A percentile compares a stretch with the other conserved stretches of the same genome.
These are phyloP conservation scores for Calliopsis andreniformis DNA, from an alignment of 1,140 invertebrate species.

Conservation along the genomic window DNA sequence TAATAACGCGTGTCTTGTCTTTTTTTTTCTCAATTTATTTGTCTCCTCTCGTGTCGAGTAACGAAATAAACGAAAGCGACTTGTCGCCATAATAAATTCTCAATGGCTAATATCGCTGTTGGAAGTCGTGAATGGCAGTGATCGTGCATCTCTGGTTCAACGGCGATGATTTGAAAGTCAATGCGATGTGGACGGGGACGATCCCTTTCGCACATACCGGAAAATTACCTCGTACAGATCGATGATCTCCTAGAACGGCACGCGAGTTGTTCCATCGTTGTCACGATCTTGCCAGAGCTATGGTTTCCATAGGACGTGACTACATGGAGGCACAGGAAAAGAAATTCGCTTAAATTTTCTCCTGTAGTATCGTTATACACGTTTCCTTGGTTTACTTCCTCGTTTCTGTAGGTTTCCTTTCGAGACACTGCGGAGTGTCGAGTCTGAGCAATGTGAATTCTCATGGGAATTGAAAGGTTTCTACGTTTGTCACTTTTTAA, in stretches of 20 bases:
- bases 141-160: not conserved
- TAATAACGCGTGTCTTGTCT: not conserved
- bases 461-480: not conserved
- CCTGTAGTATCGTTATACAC: slow-evolving; percentile 12
- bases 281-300: slow-evolving; percentile 27
- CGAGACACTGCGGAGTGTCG: not conserved
- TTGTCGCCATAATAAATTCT: slow-evolving; percentile 25
- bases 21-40: not conserved
- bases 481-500: not conserved
- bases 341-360: slow-evolving; percentile 41
- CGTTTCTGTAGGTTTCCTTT: slow-evolving; percentile 6
- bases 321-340: slow-evolving; percentile 2
- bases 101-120: slow-evolving; percentile 11
- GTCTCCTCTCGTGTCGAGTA: not conserved
- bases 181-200: not conserved
- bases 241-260: slow-evolving; percentile 2
- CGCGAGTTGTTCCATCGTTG: slow-evolving; percentile 15
- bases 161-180: slow-evolving; percentile 24
- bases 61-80: not conserved
- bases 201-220: slow-evolving; percentile 24
- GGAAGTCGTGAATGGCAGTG: not conserved
- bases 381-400: slow-evolving; percentile 50
- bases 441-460: not conserved
- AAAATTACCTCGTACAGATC: slow-evolving; percentile 32
- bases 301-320: slow-evolving; percentile 28